Evolutionary conservation across 1,140 invertebrate genomes (phyloP), one percentile per base, ranked within the genome.

Genomic region (Dendroctonus valens): DNA sequence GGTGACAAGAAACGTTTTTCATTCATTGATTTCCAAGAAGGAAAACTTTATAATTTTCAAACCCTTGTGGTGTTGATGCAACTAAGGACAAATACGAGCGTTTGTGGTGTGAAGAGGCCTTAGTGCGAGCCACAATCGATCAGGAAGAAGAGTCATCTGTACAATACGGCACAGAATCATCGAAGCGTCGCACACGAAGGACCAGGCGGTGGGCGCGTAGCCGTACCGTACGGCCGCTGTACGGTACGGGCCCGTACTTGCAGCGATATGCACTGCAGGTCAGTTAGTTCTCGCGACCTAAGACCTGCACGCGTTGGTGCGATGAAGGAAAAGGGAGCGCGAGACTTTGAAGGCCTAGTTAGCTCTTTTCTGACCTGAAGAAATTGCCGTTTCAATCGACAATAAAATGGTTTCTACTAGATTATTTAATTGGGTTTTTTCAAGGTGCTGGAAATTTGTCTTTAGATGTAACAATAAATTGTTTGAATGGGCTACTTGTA

Each of bases 281-380:
- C 73, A 75, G 72, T 73, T 69, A 75, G 72, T 75, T 75, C 72
- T 73, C 72, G 73, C 72, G 73, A 75, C 72, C 72, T 70, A 9
- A 63, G 72, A 75, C 72, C 70, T 63, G 63, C 54, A 57, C 52
- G 62, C 51, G 62, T 14, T 46, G 59, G n/a, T 49, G 41, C 39
- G 40, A 39, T 11, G 44, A 60, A 46, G 48, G 15, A 60, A 37
- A 60, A 52, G 37, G 48, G 40, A 50, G 14, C 57, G 57, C 57
- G 44, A 9, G 57, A 15, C 44, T 42, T n/a, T 41, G 39, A 58
- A 58, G 26, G 7, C 42, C 57, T 59, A 44, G 14, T 44, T 44
- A 15, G 7, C 11, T 46, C 26, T 26, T 26, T 26, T 26, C 26
- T 26, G 26, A 26, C 26, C 26, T 26, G 1, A 26, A 26, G 26